Conservation (phyloP, 2,113 vertebrate species). For the Colinus virginianus region DNA sequence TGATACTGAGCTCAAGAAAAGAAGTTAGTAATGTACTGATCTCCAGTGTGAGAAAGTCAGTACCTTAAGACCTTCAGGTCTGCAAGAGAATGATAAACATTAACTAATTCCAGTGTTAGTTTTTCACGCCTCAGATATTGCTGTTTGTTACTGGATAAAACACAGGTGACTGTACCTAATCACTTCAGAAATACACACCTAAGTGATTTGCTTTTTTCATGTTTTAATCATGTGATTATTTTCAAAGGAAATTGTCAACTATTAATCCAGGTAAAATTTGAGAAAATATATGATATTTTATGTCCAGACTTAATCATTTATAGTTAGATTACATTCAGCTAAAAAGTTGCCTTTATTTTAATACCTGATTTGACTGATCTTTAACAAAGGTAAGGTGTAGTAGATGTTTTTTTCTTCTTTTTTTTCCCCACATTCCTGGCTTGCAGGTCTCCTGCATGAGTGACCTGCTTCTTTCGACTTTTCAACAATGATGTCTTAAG, state of each 20-base stretch:
- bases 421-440: fast-evolving
- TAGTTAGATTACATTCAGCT: neutral
- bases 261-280: neutral
- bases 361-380: neutral
- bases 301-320: neutral
- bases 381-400: neutral
- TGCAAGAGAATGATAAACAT: neutral
- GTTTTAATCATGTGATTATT: neutral
- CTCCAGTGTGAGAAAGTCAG: neutral
- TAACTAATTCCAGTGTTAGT: neutral
- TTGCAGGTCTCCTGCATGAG: neutral
- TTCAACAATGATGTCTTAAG: neutral
- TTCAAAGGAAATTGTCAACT: neutral
- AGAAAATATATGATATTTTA: neutral
- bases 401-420: neutral
- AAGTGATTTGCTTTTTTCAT: neutral
- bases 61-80: neutral
- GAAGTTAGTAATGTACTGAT: neutral
- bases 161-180: neutral
- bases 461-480: neutral
- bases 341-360: neutral
- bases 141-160: neutral
- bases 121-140: neutral
- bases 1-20: neutral
- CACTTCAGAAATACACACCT: neutral